These are phyloP conservation scores for Oreortyx pictus DNA, from an alignment of 2,797 vertebrate species.

Conservation along the genomic window DNA sequence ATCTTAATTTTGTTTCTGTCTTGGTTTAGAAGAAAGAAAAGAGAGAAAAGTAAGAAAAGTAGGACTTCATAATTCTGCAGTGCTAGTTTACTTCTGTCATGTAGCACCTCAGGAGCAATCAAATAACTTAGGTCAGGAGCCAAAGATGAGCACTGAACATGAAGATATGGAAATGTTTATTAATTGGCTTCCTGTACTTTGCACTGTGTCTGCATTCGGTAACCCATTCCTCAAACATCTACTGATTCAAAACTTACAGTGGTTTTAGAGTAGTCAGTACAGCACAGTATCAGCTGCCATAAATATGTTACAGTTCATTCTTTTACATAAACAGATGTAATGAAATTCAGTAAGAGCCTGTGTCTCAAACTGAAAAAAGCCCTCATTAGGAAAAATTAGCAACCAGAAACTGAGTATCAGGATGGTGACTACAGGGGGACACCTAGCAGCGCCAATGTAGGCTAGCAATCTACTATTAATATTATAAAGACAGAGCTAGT, in stretches of 20 bases:
- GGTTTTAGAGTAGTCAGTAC: background rate
- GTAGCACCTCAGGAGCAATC: background rate
- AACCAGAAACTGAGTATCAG: background rate
- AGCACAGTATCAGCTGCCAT: background rate
- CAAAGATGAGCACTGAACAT: background rate
- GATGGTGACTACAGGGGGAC: accelerated
- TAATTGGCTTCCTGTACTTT: background rate
- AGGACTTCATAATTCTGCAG: background rate
- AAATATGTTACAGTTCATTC: background rate
- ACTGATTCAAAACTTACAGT: background rate
- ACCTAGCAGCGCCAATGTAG: background rate
- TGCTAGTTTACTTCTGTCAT: background rate
- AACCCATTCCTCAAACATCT: background rate
- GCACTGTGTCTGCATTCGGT: background rate
- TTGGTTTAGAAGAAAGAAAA: background rate
- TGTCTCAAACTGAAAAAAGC: background rate
- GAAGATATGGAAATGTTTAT: background rate
- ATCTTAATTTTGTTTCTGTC: background rate
- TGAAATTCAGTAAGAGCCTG: background rate
- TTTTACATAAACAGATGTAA: background rate
- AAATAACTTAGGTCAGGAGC: background rate
- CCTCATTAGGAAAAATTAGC: background rate
- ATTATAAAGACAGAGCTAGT: background rate
- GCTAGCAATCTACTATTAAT: background rate
- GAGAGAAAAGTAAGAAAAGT: background rate